These are phyloP conservation scores for Amphiprion clarkii DNA, from an alignment of 2,797 vertebrate genomes.

Conservation along the genomic window DNA sequence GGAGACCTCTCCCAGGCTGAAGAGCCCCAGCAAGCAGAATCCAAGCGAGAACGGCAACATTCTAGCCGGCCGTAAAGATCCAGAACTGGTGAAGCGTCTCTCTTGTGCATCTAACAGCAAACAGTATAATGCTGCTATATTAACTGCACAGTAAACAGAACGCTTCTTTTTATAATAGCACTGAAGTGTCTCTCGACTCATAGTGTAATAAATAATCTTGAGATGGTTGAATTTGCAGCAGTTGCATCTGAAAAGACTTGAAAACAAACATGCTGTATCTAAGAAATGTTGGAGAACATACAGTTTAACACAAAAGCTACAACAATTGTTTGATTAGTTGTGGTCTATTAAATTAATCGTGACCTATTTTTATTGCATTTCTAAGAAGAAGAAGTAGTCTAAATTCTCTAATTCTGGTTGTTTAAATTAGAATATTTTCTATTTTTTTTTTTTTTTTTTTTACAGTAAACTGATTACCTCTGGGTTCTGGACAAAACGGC, in stretches of 20 bases:
- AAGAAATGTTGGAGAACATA: no score
- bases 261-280: not conserved
- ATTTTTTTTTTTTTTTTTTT: no score
- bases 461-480: no score
- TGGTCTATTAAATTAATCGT: no score
- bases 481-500: no score
- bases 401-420: no score
- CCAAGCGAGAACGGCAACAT: constrained; percentile 96
- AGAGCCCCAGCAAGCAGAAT: constrained; percentile 96
- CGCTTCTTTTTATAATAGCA: not conserved
- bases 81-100: constrained; percentile 90
- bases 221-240: constrained; percentile 9
- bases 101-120: not conserved
- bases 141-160: not conserved
- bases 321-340: no score
- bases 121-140: not conserved
- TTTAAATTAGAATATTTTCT: not conserved
- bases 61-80: constrained; percentile 97
- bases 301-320: no score
- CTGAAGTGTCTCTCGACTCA: not conserved
- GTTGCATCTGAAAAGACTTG: not conserved
- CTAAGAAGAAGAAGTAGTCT: no score
- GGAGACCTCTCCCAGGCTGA: constrained; percentile 94
- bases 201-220: not conserved
- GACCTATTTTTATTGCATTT: no score